Conservation (phyloP, 1,140 invertebrate genomes). For the Diprion similis region DNA sequence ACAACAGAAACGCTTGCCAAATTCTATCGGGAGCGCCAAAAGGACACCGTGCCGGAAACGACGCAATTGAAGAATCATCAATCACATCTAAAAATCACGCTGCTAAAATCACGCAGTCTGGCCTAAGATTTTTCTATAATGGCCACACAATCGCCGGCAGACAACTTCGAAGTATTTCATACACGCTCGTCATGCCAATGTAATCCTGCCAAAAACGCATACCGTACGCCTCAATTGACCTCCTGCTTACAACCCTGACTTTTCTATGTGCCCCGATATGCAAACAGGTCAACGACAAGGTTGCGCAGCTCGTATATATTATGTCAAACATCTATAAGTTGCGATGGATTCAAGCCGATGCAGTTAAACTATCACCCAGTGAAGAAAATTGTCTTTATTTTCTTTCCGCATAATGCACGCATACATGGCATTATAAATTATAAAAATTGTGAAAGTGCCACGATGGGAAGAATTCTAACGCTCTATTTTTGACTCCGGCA, state of each 20-base stretch:
- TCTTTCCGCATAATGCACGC: no score
- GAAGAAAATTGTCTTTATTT: no score
- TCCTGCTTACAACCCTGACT: neutral
- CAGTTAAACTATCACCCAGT: no score
- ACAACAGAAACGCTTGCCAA: neutral
- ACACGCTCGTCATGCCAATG: neutral
- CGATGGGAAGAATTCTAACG: no score
- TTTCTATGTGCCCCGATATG: neutral
- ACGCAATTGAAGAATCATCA: neutral
- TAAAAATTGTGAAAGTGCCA: no score
- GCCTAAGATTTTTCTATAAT: neutral
- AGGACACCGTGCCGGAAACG: neutral
- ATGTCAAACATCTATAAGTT: no score
- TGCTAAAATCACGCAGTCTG: neutral
- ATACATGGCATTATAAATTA: no score
- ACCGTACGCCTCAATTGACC: neutral
- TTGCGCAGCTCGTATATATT: no score
- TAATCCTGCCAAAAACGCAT: neutral
- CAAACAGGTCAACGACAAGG: constrained; percentile 1
- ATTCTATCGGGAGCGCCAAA: neutral
- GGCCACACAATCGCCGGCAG: neutral
- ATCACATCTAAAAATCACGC: no score
- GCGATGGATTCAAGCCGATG: no score
- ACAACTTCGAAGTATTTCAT: neutral
- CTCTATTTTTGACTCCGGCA: no score